Evolutionary conservation across 2,113 vertebrate genomes (phyloP).

Genomic region (Ctenodactylus gundi): DNA sequence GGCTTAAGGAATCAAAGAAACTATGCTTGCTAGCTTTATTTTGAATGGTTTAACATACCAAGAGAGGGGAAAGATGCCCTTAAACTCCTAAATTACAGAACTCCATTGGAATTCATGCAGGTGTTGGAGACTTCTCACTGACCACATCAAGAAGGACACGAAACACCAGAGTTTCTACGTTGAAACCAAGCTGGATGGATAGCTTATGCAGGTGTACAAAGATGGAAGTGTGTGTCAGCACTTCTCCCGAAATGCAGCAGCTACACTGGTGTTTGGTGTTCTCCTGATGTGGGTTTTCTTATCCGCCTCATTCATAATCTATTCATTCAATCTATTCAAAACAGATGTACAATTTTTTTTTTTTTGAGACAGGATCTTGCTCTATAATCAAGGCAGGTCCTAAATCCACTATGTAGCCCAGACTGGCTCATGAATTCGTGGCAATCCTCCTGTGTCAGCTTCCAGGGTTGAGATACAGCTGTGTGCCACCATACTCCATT

Average conservation of each 20-base stretch:
- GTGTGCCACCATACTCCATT: too few relatives aligned
- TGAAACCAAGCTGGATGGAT: slow-evolving; percentile 96
- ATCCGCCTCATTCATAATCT: slow-evolving; percentile 95
- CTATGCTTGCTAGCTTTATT: slow-evolving; percentile 96
- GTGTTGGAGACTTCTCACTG: slow-evolving; percentile 96
- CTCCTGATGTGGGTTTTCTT: slow-evolving; percentile 91
- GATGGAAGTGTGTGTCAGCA: slow-evolving; percentile 94
- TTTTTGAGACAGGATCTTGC: too few relatives aligned
- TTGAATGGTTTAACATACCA: slow-evolving; percentile 93
- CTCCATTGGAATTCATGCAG: slow-evolving; percentile 88
- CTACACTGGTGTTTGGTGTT: slow-evolving; percentile 93
- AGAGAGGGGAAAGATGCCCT: slow-evolving; percentile 94
- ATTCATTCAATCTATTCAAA: slow-evolving; percentile 87
- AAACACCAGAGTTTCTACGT: slow-evolving; percentile 91
- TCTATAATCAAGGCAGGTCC: too few relatives aligned
- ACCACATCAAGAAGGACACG: slow-evolving; percentile 95
- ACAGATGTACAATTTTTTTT: slow-evolving; percentile 84
- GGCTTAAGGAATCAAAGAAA: slow-evolving; percentile 99
- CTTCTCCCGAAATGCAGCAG: slow-evolving; percentile 93
- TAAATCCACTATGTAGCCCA: too few relatives aligned
- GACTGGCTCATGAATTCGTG: too few relatives aligned
- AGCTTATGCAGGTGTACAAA: slow-evolving; percentile 97
- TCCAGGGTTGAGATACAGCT: too few relatives aligned
- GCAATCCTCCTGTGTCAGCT: too few relatives aligned
- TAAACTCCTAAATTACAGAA: slow-evolving; percentile 94